Percentiles rank a stretch among this genome's conserved stretches.
phyloP scores from a whole-genome alignment of 2,888 invertebrate genomes.

The Sipha maydis region DNA sequence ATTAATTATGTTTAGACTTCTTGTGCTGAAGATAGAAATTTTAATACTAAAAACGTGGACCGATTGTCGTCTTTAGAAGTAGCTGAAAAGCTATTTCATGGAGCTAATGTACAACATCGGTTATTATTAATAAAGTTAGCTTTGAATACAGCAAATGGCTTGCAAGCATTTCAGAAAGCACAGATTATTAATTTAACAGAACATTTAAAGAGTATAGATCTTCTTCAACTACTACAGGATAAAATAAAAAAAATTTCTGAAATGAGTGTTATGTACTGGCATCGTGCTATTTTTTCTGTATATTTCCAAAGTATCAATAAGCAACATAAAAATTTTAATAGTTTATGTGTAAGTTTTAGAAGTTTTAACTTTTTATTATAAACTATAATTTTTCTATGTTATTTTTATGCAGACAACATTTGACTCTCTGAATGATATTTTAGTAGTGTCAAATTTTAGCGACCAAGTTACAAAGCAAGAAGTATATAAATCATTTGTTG shows the following conservation, averaged over 20 bases:
- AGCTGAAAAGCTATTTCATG: constrained; percentile 76
- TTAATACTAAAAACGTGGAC: constrained; percentile 76
- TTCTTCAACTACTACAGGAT: constrained; percentile 21
- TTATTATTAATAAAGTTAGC: constrained; percentile 48
- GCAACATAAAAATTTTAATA: constrained; percentile 35
- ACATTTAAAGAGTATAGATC: constrained; percentile 48
- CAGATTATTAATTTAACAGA: constrained; percentile 26
- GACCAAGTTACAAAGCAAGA: constrained; percentile 52
- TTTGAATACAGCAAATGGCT: constrained; percentile 51
- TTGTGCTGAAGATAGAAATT: constrained; percentile 67
- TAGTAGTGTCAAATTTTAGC: constrained; percentile 40
- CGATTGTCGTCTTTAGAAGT: constrained; percentile 80
- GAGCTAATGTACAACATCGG: constrained; percentile 68
- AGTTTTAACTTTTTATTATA: no score
- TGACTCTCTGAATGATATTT: constrained; percentile 41
- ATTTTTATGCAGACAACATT: constrained; percentile 31
- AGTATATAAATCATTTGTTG: constrained; percentile 15
- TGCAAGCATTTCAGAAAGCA: constrained; percentile 42
- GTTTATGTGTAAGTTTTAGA: constrained; percentile 43
- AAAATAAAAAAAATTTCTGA: constrained; percentile 49
- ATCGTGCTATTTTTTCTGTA: constrained; percentile 48
- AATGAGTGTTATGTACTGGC: constrained; percentile 60
- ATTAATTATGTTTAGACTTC: constrained; percentile 22
- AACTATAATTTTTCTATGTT: neutral
- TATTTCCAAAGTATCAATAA: constrained; percentile 48